Evolutionary conservation across 2,113 vertebrate genomes (phyloP).

Genomic region (Aspiorhynchus laticeps): DNA sequence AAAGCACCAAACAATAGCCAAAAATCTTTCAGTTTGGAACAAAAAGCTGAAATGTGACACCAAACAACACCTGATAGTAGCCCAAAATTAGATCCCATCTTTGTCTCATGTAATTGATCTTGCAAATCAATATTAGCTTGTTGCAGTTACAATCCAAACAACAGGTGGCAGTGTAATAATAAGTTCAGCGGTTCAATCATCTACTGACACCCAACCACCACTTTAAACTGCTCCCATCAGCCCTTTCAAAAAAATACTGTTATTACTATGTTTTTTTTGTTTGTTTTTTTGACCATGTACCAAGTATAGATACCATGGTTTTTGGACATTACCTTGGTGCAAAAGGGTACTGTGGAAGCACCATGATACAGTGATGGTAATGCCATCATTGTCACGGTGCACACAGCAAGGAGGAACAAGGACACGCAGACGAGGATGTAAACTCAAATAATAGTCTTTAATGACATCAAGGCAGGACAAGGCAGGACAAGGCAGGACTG

Average conservation of each 20-base stretch:
- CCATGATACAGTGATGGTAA: neutral
- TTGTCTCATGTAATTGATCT: neutral
- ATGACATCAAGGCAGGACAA: no score
- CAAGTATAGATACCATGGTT: neutral
- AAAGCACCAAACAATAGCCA: neutral
- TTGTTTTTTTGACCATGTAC: neutral
- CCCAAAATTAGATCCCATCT: neutral
- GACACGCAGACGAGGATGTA: no score
- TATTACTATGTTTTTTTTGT: neutral
- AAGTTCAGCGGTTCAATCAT: neutral
- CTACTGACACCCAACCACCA: neutral
- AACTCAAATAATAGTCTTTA: no score
- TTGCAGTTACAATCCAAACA: conserved; percentile 27
- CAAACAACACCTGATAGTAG: neutral
- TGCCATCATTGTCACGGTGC: no score
- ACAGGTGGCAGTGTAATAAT: conserved; percentile 36
- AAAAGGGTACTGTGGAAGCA: neutral
- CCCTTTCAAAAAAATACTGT: neutral
- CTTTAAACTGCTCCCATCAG: neutral
- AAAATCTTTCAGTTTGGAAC: neutral
- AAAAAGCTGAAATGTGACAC: neutral
- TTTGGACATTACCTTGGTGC: neutral
- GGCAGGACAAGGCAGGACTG: no score
- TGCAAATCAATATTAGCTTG: neutral
- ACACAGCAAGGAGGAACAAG: no score